Evolutionary conservation across 1,140 invertebrate genomes (phyloP), one percentile per base, ranked within the genome.

Genomic region (Zaprionus ornatus): DNA sequence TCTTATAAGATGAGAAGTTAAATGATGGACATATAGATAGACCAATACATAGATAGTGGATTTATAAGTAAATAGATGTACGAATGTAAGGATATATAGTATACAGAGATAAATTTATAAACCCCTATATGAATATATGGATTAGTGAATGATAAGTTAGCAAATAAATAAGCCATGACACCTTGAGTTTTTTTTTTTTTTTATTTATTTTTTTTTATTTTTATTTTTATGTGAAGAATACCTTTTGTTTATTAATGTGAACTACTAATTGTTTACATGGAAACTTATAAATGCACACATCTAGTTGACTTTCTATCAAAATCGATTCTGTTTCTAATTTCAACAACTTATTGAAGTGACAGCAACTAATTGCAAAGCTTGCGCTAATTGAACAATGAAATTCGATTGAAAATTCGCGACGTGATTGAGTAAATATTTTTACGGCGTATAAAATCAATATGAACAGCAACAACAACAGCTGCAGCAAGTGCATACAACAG

Each of bases 361-460:
- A 60, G 23, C 29, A 25, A 32, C 70, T 27, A 59, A 57, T 74
- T 68, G 32, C 23, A 40, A 27, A 19, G 17, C 9, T 32, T 9
- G 15, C 29, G 65, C 40, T 88, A 80, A 80, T 88, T 77, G 74
- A 79, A 88, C 73, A 88, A 83, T 80, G 80, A 79, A 88, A 87
- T 88, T 88, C 80, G 71, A 77, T 83, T 74, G 77, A 71, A 77
- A 80, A 80, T 84, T 74, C 62, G 52, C 69, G 61, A 76, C 50
- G 81, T 85, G 68, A 80, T 74, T 52, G 69, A 52, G 61, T 80
- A 63, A 80, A 62, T 77, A 55, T 66, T 67, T 52, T 74, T 6
- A 69, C 37, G 48, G 67, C 15, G 23, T 17, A 57, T 40, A 80
- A 79, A 86, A 82, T 87, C 76, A 87, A 86, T 86, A 79, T 21